phyloP scores from a whole-genome alignment of 2,113 vertebrate genomes.

The Nesoenas mayeri region DNA sequence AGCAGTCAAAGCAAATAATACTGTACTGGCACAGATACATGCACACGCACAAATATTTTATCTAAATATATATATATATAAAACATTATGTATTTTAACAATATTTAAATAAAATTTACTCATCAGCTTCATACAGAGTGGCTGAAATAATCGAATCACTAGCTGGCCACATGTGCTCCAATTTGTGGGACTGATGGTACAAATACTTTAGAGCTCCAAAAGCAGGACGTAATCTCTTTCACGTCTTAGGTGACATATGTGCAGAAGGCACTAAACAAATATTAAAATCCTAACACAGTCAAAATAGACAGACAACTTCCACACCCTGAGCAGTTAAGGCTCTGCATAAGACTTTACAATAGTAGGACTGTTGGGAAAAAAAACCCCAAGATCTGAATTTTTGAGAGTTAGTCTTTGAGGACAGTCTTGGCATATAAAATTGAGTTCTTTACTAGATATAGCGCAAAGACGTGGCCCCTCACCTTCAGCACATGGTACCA shows the following conservation, averaged over 20 bases:
- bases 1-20: not conserved
- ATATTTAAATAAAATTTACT: not conserved
- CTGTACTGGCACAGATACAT: not conserved
- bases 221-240: rapidly evolving
- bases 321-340: not conserved
- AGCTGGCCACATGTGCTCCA: not conserved
- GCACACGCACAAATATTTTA: not conserved
- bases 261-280: not conserved
- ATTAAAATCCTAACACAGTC: not conserved
- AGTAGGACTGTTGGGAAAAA: rapidly evolving
- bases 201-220: not conserved
- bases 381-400: rapidly evolving
- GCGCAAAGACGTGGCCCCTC: not conserved
- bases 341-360: not conserved
- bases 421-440: not conserved
- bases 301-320: not conserved
- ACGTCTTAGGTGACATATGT: not conserved
- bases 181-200: not conserved
- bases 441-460: not conserved
- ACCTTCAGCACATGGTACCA: slow-evolving; percentile 98
- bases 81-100: not conserved
- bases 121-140: not conserved
- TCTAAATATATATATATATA: not conserved
- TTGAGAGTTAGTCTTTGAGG: not conserved
- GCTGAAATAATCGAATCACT: not conserved